Percentiles rank a stretch among this genome's conserved stretches.
Evolutionary conservation across 1,140 invertebrate species (phyloP).

Genomic region (Sinonovacula constricta): DNA sequence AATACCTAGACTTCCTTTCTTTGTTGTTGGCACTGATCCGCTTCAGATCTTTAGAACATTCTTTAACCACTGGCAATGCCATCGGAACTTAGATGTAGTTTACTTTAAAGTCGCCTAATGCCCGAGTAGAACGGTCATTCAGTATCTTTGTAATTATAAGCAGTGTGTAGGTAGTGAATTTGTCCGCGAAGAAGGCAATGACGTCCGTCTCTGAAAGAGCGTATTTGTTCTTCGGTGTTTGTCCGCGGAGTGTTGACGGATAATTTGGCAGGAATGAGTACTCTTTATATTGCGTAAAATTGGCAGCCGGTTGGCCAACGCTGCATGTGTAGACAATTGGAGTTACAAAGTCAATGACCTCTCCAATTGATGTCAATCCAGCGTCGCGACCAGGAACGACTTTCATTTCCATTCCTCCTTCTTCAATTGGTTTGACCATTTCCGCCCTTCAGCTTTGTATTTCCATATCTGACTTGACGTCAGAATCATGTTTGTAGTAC

Average conservation of each 20-base stretch:
- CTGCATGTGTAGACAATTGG: conserved; percentile 77
- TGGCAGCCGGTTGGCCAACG: conserved; percentile 78
- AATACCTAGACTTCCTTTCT: too few relatives aligned
- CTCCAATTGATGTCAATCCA: conserved; percentile 58
- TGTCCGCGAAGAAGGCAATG: conserved; percentile 70
- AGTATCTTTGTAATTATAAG: conserved; percentile 77
- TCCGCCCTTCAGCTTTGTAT: conserved; percentile 35
- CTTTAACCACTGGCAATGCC: conserved; percentile 68
- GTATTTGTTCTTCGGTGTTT: conserved; percentile 70
- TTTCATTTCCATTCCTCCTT: conserved; percentile 28
- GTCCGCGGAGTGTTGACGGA: conserved; percentile 72
- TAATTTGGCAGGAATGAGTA: conserved; percentile 80
- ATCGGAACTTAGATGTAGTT: conserved; percentile 76
- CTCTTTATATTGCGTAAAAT: conserved; percentile 75
- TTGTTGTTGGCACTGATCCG: conserved; percentile 22
- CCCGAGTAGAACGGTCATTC: conserved; percentile 73
- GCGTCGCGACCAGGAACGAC: conserved; percentile 62
- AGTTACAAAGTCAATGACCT: conserved; percentile 74
- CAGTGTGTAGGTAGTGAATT: conserved; percentile 71
- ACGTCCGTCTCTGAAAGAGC: conserved; percentile 71
- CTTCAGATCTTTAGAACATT: conserved; percentile 34
- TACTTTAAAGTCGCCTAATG: conserved; percentile 77
- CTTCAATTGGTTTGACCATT: conserved; percentile 22
- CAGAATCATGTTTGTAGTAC: conserved; percentile 13
- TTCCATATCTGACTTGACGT: conserved; percentile 18